Evolutionary conservation across 2,888 invertebrate species (phyloP).

Genomic region (Linhomoeus sp.): DNA sequence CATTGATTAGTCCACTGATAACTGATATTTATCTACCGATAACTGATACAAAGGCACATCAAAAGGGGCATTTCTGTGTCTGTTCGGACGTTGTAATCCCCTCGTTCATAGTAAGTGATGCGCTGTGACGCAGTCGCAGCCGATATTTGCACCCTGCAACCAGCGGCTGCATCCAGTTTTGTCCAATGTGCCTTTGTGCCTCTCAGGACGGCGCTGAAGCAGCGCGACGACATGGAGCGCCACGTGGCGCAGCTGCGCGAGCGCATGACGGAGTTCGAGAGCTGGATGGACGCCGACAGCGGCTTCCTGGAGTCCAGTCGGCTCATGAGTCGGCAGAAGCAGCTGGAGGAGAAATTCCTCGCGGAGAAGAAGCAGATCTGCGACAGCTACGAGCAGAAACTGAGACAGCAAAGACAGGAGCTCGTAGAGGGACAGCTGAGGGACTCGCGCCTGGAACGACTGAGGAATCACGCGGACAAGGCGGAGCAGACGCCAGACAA

Average conservation of each 20-base stretch:
- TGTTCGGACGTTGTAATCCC: too few species aligned
- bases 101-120: too few species aligned
- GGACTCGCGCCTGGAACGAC: background rate
- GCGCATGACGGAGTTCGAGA: conserved; percentile 19
- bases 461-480: too few species aligned
- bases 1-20: too few species aligned
- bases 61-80: too few species aligned
- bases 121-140: too few species aligned
- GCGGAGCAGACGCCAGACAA: too few species aligned
- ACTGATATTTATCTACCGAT: too few species aligned
- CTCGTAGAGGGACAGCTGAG: background rate
- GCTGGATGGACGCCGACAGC: conserved; percentile 7
- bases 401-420: background rate
- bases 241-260: conserved; percentile 20
- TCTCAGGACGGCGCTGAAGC: conserved; percentile 10
- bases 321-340: background rate
- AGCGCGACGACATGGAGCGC: conserved; percentile 18
- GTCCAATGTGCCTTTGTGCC: too few species aligned
- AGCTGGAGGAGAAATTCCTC: background rate
- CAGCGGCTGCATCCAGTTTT: too few species aligned
- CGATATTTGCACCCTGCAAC: too few species aligned
- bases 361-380: background rate
- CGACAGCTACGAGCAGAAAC: background rate
- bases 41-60: too few species aligned
- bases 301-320: background rate